These are phyloP conservation scores for Antechinus stuartii DNA, from an alignment of 2,113 vertebrate species.

Conservation along the genomic window DNA sequence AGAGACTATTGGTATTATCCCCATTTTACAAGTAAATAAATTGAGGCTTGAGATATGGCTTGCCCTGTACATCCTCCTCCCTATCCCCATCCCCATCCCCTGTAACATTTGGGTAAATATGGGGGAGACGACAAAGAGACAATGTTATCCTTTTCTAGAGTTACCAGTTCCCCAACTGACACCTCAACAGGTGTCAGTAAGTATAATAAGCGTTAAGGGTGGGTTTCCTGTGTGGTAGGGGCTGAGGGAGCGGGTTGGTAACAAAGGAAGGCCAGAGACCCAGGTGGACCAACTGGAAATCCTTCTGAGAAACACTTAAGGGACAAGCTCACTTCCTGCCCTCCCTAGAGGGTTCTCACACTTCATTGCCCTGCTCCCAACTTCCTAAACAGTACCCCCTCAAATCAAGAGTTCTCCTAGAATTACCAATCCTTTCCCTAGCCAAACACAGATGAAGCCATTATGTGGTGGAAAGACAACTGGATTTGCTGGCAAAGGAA, in stretches of 20 bases:
- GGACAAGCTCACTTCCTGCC: conserved; percentile 64
- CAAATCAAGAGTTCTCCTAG: background rate
- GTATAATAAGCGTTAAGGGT: background rate
- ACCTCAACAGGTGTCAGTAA: background rate
- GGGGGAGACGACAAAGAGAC: background rate
- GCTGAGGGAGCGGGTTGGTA: background rate
- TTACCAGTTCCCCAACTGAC: background rate
- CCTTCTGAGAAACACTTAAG: conserved; percentile 41
- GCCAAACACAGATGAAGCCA: conserved; percentile 43
- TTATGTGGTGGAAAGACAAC: background rate
- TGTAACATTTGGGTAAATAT: background rate
- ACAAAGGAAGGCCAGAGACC: background rate
- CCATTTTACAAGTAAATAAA: background rate
- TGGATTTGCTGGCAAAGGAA: background rate
- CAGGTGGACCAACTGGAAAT: conserved; percentile 72
- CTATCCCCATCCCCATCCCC: background rate
- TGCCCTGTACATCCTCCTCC: background rate
- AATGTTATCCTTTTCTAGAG: background rate
- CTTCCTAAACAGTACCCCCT: conserved; percentile 39
- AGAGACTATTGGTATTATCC: background rate
- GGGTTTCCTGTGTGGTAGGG: background rate
- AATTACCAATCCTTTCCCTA: background rate
- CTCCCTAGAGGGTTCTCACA: background rate
- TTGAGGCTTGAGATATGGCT: background rate
- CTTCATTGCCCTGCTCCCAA: background rate